Conservation (phyloP, 2,888 invertebrate species). For the Prenolepis imparis region DNA sequence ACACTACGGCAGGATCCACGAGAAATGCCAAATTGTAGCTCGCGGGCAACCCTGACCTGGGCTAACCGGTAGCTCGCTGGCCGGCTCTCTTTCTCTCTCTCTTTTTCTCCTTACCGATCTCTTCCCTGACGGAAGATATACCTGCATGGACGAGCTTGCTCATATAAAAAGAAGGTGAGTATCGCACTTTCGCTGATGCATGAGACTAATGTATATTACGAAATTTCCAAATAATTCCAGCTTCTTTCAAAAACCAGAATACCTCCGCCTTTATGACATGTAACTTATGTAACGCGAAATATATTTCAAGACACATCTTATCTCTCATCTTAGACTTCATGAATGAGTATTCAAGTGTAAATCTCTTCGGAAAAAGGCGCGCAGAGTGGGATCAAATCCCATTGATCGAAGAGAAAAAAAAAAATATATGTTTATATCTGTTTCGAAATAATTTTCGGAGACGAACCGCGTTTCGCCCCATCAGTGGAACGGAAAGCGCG, state of each 20-base stretch:
- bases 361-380: not conserved
- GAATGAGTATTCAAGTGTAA: not conserved
- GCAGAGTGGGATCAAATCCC: not conserved
- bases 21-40: conserved; percentile 75
- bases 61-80: conserved; percentile 72
- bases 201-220: not conserved
- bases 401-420: not conserved
- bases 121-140: conserved; percentile 56
- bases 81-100: conserved; percentile 14
- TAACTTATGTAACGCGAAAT: not conserved
- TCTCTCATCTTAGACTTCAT: conserved; percentile 4
- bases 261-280: not conserved
- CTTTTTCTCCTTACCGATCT: conserved; percentile 44
- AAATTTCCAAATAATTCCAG: not conserved
- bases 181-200: conserved; percentile 56
- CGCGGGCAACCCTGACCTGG: conserved; percentile 77
- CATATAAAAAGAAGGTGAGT: conserved; percentile 25
- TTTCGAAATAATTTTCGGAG: not conserved
- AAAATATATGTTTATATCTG: not conserved
- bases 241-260: not conserved
- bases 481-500: conserved; percentile 21
- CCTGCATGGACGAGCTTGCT: conserved; percentile 46
- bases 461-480: not conserved
- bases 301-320: not conserved
- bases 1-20: conserved; percentile 61